These are phyloP conservation scores for Tetranychus urticae DNA, from an alignment of 1,140 invertebrate species.

Conservation along the genomic window DNA sequence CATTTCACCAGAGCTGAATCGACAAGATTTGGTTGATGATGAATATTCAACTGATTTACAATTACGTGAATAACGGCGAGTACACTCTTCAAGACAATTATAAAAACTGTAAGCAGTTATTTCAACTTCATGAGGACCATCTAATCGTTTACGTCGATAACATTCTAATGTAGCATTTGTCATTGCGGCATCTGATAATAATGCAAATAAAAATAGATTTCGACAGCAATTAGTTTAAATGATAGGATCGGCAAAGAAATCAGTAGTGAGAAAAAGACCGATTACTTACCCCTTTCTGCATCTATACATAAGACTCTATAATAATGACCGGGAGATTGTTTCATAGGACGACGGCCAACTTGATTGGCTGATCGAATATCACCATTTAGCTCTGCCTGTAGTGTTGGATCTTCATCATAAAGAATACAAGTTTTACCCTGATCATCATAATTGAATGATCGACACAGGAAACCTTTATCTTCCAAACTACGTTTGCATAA, in stretches of 20 bases:
- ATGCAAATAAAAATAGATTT: background rate
- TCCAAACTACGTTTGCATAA: slow-evolving; percentile 11
- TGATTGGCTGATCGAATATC: background rate
- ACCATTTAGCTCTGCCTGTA: background rate
- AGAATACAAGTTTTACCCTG: slow-evolving; percentile 55
- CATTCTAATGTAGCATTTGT: slow-evolving; percentile 51
- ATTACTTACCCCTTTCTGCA: slow-evolving; percentile 17
- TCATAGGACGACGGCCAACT: slow-evolving; percentile 6
- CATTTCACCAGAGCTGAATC: slow-evolving; percentile 49
- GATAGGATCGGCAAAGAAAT: background rate
- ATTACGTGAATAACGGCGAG: slow-evolving; percentile 27
- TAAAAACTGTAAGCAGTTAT: slow-evolving; percentile 57
- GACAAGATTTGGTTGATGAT: slow-evolving; percentile 51
- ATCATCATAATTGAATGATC: slow-evolving; percentile 63
- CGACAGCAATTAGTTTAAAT: background rate
- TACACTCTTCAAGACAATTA: slow-evolving; percentile 65
- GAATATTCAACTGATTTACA: slow-evolving; percentile 67
- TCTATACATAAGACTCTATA: slow-evolving; percentile 14
- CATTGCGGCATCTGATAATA: slow-evolving; percentile 10
- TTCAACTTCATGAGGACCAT: slow-evolving; percentile 64
- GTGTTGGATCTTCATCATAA: slow-evolving; percentile 45
- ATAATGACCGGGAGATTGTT: slow-evolving; percentile 13
- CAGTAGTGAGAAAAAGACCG: background rate
- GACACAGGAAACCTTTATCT: slow-evolving; percentile 14
- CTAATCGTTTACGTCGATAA: slow-evolving; percentile 54